Evolutionary conservation across 2,113 vertebrate species (phyloP), one percentile per base, ranked within the genome.

Genomic region (Albula goreensis): DNA sequence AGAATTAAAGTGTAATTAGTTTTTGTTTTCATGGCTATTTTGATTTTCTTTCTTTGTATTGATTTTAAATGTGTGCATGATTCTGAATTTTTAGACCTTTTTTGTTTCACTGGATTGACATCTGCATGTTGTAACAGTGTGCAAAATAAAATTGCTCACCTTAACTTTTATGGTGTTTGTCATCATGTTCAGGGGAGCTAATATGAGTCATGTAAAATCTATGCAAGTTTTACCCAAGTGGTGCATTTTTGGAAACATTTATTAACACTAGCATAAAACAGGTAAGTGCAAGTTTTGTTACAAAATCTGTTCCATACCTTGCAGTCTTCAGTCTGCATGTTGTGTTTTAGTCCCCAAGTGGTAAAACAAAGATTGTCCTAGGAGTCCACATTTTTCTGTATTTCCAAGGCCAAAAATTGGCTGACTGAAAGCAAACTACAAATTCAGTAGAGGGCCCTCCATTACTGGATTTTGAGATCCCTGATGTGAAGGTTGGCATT

Each of bases 111-210:
- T 92, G 91, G 89, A 90, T 88, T 90, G 88, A 86, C 89, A 87
- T 88, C 82, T 92, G 94, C 93, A 95, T 96, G 94, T 93, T 94
- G 91, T 93, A 92, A 93, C 92, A 87, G 85, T 92, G 91, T 91
- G 93, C 90, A 92, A 90, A 95, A 95, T 96, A 94, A 95, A 96
- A 92, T 87, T 93, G 90, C 90, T 94, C 93, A 92, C 91, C 88
- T 86, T 91, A 89, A 31, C 85, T 11, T 31, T 66, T 66, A 66
- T 56, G 17, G 60, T 19, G 5, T 22, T 15, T 66, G 5, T 66
- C 60, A 3, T 63, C 22, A 7, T 19, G 22, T 5, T 66, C 17
- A 15, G 8, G 8, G 57, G 31, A 41, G 31, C 31, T 41, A 41
- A 1, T 60, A 19, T 63, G 60, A 2, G 5, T 66, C 22, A 19